Evolutionary conservation across 2,797 vertebrate species (phyloP), one percentile per base, ranked within the genome.

Genomic region (Erethizon dorsatum): DNA sequence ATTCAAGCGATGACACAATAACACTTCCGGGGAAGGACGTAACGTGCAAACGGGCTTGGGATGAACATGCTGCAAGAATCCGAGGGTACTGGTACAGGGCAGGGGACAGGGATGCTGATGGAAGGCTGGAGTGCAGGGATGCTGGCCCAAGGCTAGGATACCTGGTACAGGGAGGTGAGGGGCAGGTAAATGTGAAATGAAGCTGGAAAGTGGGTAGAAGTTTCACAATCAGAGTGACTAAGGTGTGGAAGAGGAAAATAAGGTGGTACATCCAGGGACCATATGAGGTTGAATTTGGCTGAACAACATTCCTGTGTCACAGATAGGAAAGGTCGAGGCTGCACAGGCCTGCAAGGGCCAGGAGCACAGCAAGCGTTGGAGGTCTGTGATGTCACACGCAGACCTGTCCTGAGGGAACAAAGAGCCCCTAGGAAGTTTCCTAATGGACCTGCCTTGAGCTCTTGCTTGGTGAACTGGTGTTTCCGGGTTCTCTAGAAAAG

Each of bases 221-320:
- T 61, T 5, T 10, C 2, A 41, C 6, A 33, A 12, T 7, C 69
- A 31, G 18, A 86, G 10, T 2, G 24, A 31, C 54, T 15, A 8
- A n/a, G 33, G 41, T 1, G 1, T 1, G 3, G 57, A 11, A 41
- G 83, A 87, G 28, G 54, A 37, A 28, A 37, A 1, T 0, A 1
- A 57, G 47, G 28, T 4, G 5, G 18, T 14, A 1, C 14, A 0
- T 50, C 2, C 7, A 1, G 77, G 9, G 50, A n/a, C 24, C 1
- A 0, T 8, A 0, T 0, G 6, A 17, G 18, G 17, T 26, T 0
- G 17, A 13, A 31, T 18, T 0, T 50, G 75, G 47, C 41, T 28
- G 3, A 80, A 26, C 15, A 57, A 6, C n/a, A 57, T n/a, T 24
- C 2, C 41, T 15, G 2, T 0, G 52, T 71, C 85, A 31, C 47